A percentile compares a stretch with the other conserved stretches of the same genome.
phyloP scores from a whole-genome alignment of 1,140 invertebrate genomes.

The Atopsyche davidsoni region DNA sequence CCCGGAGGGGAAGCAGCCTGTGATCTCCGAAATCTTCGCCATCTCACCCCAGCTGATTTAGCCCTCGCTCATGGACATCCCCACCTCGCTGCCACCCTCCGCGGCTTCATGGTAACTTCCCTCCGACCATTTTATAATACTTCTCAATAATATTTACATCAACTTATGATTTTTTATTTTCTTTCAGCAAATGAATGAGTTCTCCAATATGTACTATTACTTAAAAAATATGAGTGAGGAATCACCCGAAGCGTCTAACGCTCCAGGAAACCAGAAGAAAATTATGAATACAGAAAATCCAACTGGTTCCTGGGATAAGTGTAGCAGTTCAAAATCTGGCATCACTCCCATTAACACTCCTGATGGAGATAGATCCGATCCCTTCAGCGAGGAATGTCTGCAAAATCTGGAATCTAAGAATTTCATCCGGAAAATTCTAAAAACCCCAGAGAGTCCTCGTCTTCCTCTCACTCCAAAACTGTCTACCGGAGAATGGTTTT shows the following conservation, averaged over 20 bases:
- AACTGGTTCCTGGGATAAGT: slow-evolving; percentile 19
- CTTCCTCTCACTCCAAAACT: slow-evolving; percentile 5
- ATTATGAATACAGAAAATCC: slow-evolving; percentile 33
- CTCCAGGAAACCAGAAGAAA: slow-evolving; percentile 33
- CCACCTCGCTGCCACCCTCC: slow-evolving; percentile 63
- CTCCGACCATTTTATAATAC: slow-evolving; percentile 7
- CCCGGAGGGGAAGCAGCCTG: slow-evolving; percentile 74
- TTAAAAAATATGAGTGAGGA: slow-evolving; percentile 69
- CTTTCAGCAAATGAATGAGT: slow-evolving; percentile 64
- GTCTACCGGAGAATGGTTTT: slow-evolving; percentile 18
- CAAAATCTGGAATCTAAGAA: slow-evolving; percentile 39
- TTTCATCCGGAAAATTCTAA: slow-evolving; percentile 29
- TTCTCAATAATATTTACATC: slow-evolving; percentile 5
- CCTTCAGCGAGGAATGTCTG: slow-evolving; percentile 46
- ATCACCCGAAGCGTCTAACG: slow-evolving; percentile 33
- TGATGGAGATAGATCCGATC: slow-evolving; percentile 33
- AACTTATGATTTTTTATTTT: slow-evolving; percentile 20
- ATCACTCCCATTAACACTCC: slow-evolving; percentile 16
- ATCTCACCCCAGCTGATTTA: slow-evolving; percentile 71
- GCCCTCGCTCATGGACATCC: slow-evolving; percentile 67
- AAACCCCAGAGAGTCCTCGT: slow-evolving; percentile 31
- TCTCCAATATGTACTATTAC: slow-evolving; percentile 76
- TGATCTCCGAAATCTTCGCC: slow-evolving; percentile 70
- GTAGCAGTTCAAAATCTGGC: slow-evolving; percentile 10
- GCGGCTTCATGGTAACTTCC: slow-evolving; percentile 63